Evolutionary conservation across 2,888 invertebrate species (phyloP).

Genomic region (Morpho deidamia): DNA sequence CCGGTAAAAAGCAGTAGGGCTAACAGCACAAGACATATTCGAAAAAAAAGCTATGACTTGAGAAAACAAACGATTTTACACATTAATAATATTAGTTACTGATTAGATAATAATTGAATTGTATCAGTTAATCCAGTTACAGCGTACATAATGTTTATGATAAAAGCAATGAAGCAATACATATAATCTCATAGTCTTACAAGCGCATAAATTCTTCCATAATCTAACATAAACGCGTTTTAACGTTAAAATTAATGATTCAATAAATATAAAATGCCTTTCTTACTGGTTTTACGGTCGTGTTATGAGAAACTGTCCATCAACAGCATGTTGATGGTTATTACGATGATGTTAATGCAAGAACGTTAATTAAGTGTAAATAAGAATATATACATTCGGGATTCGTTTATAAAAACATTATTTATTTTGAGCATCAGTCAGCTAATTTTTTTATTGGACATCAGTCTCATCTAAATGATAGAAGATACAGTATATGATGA

Average conservation of each 20-base stretch:
- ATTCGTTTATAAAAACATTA: background rate
- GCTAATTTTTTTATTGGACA: no score
- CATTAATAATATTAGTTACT: no score
- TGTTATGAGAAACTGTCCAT: constrained; percentile 18
- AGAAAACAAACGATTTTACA: no score
- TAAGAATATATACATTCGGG: background rate
- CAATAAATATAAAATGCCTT: constrained; percentile 32
- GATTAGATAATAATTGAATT: no score
- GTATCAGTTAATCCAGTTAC: background rate
- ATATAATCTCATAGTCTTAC: constrained; percentile 4
- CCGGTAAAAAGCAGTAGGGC: no score
- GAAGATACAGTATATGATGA: no score
- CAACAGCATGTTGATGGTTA: constrained; percentile 1
- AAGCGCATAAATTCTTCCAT: constrained; percentile 14
- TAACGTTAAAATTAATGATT: constrained; percentile 14
- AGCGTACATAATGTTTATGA: background rate
- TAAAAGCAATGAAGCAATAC: background rate
- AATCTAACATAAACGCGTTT: constrained; percentile 9
- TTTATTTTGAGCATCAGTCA: background rate
- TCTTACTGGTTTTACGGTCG: constrained; percentile 13
- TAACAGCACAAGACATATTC: no score
- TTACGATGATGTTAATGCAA: background rate
- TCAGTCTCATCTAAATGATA: no score
- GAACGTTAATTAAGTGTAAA: background rate
- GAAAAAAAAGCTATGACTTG: no score